phyloP scores from a whole-genome alignment of 2,888 invertebrate species.

The Lochmaea crataegi region DNA sequence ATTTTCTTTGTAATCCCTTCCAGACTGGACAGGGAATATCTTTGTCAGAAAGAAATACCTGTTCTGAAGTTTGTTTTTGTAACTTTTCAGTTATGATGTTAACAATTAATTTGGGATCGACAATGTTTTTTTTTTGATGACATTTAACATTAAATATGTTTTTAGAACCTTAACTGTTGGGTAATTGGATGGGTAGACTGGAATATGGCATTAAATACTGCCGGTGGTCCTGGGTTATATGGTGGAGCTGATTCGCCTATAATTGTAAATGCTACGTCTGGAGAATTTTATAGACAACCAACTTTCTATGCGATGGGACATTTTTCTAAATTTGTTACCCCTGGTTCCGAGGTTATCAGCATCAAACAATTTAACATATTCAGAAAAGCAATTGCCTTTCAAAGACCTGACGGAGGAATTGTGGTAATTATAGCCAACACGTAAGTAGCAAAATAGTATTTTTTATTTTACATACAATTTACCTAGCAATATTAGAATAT shows the following conservation, averaged over 20 bases:
- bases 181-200: constrained; percentile 89
- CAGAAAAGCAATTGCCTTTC: constrained; percentile 67
- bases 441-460: constrained; percentile 64
- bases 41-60: too few relatives aligned
- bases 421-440: constrained; percentile 68
- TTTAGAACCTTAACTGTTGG: background rate
- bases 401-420: constrained; percentile 67
- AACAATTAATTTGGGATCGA: too few relatives aligned
- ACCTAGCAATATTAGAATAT: too few relatives aligned
- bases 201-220: constrained; percentile 82
- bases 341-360: constrained; percentile 69
- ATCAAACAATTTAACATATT: constrained; percentile 53
- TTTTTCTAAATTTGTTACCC: constrained; percentile 74
- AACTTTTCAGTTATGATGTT: too few relatives aligned
- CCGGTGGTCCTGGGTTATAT: constrained; percentile 83
- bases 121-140: too few relatives aligned
- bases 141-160: background rate
- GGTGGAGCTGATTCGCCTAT: constrained; percentile 88
- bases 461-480: too few relatives aligned
- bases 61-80: too few relatives aligned
- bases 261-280: constrained; percentile 70
- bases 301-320: constrained; percentile 89
- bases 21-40: too few relatives aligned
- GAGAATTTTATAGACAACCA: constrained; percentile 90
- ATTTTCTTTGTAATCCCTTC: too few relatives aligned